Base-by-base conservation (phyloP, 2,113 vertebrate species). In the Vulpes vulpes region DNA sequence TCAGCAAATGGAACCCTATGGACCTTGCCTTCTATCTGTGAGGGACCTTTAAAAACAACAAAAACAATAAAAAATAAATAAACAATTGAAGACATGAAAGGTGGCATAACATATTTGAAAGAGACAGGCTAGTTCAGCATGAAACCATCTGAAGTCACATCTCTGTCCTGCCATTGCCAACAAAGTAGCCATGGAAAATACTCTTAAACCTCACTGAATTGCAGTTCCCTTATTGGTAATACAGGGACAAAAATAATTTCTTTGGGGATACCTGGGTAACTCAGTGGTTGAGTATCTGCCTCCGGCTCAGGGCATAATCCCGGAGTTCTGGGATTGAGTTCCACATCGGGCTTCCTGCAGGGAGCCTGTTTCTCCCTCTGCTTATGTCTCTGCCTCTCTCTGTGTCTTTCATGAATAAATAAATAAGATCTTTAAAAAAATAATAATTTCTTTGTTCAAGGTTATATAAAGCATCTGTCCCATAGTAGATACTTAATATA, bases 131-230 rank as follows among this genome's bases (percentile, higher is more conserved):
- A 62, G 32, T 88, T 95, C 27, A 73, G 5, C 64, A 88, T 85
- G 23, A 92, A 67, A 81, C 51, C 8, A 71, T 27, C 57, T 83
- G 32, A 87, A 93, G 22, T 91, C 60, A 57, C 38, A 79, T 76
- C 16, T 27, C 49, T 81, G 16, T 81, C 84, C 60, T 80, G 25
- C 38, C 69, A 53, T 81, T n/a, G 64, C 25, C 59, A 88, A 30
- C 67, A 53, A 11, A 6, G 14, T 64, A 84, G 82, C 43, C 57
- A 22, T 43, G 64, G 97, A 90, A 35, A 94, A 93, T 5, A 8
- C 53, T 88, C 19, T 93, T 95, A 93, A 93, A 67, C 30, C 92
- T 14, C 23, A 8, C 51, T 93, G 62, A 89, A 71, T 78, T n/a
- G 17, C 16, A 32, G 16, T 90, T 97, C 7, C 17, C 60, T 96